A percentile compares a stretch with the other conserved stretches of the same genome.
phyloP scores from a whole-genome alignment of 2,797 vertebrate genomes.

The Parotocinclus haroldoi region DNA sequence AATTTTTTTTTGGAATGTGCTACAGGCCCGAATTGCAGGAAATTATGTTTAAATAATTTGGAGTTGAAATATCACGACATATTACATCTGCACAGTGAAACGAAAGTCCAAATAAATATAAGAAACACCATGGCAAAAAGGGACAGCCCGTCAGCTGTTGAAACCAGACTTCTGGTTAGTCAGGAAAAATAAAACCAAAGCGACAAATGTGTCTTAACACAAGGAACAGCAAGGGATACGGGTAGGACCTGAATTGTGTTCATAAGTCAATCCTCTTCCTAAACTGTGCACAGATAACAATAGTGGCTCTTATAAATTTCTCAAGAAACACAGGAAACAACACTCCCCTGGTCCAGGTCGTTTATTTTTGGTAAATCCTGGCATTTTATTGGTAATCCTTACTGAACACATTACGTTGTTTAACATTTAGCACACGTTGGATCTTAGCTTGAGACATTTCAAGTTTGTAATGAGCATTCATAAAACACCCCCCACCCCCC shows the following conservation, averaged over 20 bases:
- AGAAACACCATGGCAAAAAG: not conserved
- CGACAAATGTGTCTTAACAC: constrained; percentile 29
- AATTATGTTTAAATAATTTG: no score
- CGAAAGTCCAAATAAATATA: no score
- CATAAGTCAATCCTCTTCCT: constrained; percentile 37
- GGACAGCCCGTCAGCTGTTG: constrained; percentile 32
- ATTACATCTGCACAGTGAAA: no score
- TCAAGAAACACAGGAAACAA: constrained; percentile 47
- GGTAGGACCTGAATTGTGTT: constrained; percentile 45
- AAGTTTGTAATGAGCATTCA: no score
- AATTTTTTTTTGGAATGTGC: no score
- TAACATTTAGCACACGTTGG: no score
- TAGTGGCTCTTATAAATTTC: constrained; percentile 41
- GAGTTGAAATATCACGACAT: no score
- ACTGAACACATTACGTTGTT: no score
- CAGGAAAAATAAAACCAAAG: constrained; percentile 33
- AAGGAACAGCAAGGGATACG: no score
- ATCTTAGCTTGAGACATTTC: no score
- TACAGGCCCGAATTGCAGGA: no score
- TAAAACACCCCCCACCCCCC: no score
- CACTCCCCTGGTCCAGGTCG: constrained; percentile 8
- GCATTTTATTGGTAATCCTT: constrained; percentile 4
- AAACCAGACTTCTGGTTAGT: constrained; percentile 44
- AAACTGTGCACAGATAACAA: constrained; percentile 34
- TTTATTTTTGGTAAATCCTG: constrained; percentile 39